A percentile compares a stretch with the other conserved stretches of the same genome.
phyloP scores from a whole-genome alignment of 2,113 vertebrate species.

The Sapajus apella region DNA sequence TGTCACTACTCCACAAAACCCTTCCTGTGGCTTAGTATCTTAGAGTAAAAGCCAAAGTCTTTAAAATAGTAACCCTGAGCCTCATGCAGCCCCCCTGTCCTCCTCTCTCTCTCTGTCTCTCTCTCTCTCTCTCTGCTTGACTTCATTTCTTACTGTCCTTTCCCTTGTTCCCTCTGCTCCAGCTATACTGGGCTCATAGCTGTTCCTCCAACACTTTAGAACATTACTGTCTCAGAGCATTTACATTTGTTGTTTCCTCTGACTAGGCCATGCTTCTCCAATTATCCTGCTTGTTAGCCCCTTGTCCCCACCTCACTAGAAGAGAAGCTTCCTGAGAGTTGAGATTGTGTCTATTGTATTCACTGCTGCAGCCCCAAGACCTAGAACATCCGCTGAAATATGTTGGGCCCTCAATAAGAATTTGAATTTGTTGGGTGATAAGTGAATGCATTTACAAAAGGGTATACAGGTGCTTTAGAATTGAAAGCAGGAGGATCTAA shows the following conservation, averaged over 20 bases:
- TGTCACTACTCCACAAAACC: neutral
- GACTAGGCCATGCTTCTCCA: neutral
- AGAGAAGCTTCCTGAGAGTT: neutral
- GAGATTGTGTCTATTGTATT: neutral
- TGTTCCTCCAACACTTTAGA: neutral
- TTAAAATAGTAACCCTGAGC: neutral
- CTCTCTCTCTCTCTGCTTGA: neutral
- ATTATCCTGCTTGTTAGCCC: neutral
- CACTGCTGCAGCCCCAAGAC: neutral
- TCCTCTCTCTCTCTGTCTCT: neutral
- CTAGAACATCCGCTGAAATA: neutral
- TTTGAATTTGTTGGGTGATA: neutral
- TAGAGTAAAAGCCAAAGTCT: neutral
- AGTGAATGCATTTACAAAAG: neutral
- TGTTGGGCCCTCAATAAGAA: neutral
- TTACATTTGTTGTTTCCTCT: neutral
- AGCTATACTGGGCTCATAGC: neutral
- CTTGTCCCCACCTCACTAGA: too few relatives aligned
- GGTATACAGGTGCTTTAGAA: neutral
- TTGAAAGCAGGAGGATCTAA: neutral
- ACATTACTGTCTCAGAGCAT: neutral
- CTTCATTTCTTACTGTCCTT: neutral
- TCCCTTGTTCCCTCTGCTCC: neutral
- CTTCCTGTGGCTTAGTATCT: neutral
- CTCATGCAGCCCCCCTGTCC: rapidly evolving